Conservation (phyloP, 2,797 vertebrate species). For the Argya squamiceps region DNA sequence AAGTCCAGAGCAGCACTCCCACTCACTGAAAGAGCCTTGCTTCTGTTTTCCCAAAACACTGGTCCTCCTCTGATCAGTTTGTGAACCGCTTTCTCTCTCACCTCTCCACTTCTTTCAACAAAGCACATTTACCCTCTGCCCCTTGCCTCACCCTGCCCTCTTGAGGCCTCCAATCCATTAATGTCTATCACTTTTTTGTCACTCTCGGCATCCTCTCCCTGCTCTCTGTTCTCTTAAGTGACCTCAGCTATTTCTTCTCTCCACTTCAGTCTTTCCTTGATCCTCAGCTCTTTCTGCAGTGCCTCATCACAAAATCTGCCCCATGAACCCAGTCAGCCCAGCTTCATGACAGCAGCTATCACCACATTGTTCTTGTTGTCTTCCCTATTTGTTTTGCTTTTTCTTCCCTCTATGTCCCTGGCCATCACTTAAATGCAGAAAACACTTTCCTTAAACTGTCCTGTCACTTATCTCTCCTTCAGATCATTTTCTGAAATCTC, state of each 20-base stretch:
- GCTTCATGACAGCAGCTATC: neutral
- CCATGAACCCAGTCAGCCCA: neutral
- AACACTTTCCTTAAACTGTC: neutral
- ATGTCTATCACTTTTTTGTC: slow-evolving; percentile 56
- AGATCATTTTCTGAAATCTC: neutral
- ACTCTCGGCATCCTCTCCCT: slow-evolving; percentile 31
- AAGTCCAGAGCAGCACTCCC: neutral
- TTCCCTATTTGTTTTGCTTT: neutral
- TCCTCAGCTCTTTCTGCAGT: slow-evolving; percentile 7
- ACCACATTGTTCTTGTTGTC: neutral
- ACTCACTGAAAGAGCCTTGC: slow-evolving; percentile 17
- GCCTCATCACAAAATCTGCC: neutral
- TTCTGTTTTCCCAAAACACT: slow-evolving; percentile 36
- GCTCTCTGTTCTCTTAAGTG: slow-evolving; percentile 18
- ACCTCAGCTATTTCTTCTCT: slow-evolving; percentile 32
- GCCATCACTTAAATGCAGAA: neutral
- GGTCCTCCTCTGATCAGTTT: neutral
- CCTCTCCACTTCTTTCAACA: slow-evolving; percentile 50
- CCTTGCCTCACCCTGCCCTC: slow-evolving; percentile 58
- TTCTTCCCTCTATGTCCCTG: neutral
- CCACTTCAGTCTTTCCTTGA: slow-evolving; percentile 36
- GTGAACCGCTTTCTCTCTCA: neutral
- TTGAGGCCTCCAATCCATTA: slow-evolving; percentile 50
- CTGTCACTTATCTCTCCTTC: neutral
- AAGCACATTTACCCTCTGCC: slow-evolving; percentile 40